phyloP scores from a whole-genome alignment of 2,797 vertebrate species.

The Pangasius sanitwongsei region DNA sequence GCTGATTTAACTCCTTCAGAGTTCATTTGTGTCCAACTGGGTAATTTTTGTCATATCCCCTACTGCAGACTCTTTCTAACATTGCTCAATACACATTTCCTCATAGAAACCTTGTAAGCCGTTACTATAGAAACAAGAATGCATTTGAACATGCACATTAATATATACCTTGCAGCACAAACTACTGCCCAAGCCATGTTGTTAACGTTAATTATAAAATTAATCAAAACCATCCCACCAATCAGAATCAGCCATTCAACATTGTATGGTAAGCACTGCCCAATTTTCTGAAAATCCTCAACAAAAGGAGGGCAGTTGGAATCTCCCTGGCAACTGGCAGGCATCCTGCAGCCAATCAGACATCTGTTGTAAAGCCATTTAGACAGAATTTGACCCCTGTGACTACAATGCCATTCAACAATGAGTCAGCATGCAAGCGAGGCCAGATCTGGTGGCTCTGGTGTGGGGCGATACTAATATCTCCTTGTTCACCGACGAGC shows the following conservation, averaged over 20 bases:
- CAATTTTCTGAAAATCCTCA: conserved; percentile 1
- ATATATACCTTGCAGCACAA: not conserved
- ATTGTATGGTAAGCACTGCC: not conserved
- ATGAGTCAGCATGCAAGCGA: conserved; percentile 49
- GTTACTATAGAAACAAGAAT: not conserved
- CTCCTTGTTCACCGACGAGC: conserved; percentile 38
- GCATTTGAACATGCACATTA: not conserved
- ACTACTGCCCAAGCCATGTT: not conserved
- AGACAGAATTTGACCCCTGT: conserved; percentile 51
- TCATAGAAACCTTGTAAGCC: not conserved
- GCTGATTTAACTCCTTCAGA: too few species aligned
- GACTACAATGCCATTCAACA: conserved; percentile 57
- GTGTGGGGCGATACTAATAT: conserved; percentile 28
- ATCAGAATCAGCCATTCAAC: too few species aligned
- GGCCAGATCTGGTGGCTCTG: not conserved
- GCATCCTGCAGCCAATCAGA: conserved; percentile 48
- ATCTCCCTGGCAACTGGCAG: conserved; percentile 42
- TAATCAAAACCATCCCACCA: not conserved
- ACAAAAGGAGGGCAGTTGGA: not conserved
- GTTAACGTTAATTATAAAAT: not conserved
- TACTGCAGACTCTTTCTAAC: not conserved
- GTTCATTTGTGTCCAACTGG: too few species aligned
- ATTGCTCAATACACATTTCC: not conserved
- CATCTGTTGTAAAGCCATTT: conserved; percentile 34
- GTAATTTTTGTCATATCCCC: not conserved